These are phyloP conservation scores for Alentia gelatinosa DNA, from an alignment of 2,888 invertebrate genomes.

Conservation along the genomic window DNA sequence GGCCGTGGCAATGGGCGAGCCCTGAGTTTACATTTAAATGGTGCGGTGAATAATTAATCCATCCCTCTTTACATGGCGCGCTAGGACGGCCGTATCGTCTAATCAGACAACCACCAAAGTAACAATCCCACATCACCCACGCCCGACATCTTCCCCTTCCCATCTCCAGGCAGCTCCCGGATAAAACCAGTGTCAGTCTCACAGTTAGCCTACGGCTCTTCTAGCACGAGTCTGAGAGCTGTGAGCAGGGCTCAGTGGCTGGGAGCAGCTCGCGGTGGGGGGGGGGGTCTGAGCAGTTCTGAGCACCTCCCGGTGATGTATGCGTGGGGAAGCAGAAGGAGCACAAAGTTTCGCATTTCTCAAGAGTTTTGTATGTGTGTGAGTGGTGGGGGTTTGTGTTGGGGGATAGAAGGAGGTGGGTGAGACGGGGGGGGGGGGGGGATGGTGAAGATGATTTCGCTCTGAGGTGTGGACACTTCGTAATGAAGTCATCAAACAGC, in stretches of 20 bases:
- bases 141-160: not conserved
- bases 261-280: not conserved
- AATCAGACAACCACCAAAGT: not conserved
- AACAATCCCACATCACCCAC: not conserved
- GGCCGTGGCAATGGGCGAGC: not conserved
- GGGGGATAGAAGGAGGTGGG: not conserved
- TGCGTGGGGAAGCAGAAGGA: not conserved
- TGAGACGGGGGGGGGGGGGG: not conserved
- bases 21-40: constrained; percentile 34
- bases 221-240: not conserved
- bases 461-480: constrained; percentile 34
- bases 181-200: not conserved
- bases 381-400: not conserved
- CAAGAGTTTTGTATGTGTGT: not conserved
- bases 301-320: not conserved
- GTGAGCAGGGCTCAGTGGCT: not conserved
- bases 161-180: not conserved
- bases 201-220: not conserved
- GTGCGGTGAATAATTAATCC: not conserved
- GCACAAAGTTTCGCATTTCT: too few relatives aligned
- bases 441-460: not conserved
- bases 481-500: constrained; percentile 30
- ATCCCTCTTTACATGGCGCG: not conserved
- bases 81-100: not conserved
- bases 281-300: not conserved